Evolutionary conservation across 1,140 invertebrate species (phyloP).

Genomic region (Drosophila insularis): DNA sequence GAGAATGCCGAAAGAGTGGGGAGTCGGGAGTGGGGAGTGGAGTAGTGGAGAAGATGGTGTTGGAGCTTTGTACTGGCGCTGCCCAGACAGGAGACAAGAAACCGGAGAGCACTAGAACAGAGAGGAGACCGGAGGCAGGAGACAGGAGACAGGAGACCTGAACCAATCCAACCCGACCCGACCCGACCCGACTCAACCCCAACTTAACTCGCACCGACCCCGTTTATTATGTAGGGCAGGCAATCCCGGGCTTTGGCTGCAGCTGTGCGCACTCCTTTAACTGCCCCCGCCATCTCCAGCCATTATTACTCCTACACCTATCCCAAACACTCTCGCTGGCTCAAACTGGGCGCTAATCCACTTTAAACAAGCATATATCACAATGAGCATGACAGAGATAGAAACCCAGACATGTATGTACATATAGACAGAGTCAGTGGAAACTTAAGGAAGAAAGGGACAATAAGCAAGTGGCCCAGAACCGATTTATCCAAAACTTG

Average conservation of each 20-base stretch:
- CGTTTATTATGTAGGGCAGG: conserved; percentile 10
- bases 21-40: too few species aligned
- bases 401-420: background rate
- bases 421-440: background rate
- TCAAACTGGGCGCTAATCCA: conserved; percentile 42
- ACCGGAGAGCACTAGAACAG: background rate
- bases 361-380: conserved; percentile 28
- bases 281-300: background rate
- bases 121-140: background rate
- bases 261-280: conserved; percentile 8
- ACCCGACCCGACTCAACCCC: background rate
- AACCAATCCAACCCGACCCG: background rate
- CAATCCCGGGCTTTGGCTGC: conserved; percentile 17
- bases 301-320: background rate
- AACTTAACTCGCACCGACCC: background rate
- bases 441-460: background rate
- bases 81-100: conserved; percentile 3
- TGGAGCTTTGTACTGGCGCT: background rate
- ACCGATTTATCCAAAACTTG: too few species aligned
- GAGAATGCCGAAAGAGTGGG: background rate
- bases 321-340: background rate
- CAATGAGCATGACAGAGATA: background rate
- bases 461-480: too few species aligned
- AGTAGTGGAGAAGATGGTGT: background rate
- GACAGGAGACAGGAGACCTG: background rate